Conservation (phyloP, 2,888 invertebrate species). For the Trichopoda pennipes region DNA sequence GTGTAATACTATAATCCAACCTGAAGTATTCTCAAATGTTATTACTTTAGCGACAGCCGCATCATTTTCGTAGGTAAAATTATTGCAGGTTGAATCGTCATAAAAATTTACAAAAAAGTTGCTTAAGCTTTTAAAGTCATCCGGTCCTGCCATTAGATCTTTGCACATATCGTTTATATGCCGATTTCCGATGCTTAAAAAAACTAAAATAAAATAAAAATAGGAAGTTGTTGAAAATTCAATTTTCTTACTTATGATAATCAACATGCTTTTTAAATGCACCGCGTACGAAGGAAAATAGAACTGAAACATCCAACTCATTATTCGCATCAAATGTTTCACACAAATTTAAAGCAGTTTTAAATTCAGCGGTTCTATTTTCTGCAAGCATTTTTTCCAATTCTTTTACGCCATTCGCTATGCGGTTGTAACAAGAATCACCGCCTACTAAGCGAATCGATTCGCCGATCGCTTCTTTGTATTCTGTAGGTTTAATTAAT, state of each 20-base stretch:
- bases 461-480: constrained; percentile 78
- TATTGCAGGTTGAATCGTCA: constrained; percentile 71
- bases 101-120: constrained; percentile 71
- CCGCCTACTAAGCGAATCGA: constrained; percentile 77
- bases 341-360: constrained; percentile 76
- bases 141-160: constrained; percentile 73
- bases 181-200: too few relatives aligned
- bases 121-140: constrained; percentile 73
- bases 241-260: constrained; percentile 74
- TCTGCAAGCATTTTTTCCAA: constrained; percentile 75
- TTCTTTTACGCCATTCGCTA: constrained; percentile 75
- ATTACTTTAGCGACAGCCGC: constrained; percentile 69
- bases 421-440: constrained; percentile 76
- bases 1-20: constrained; percentile 70
- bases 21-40: constrained; percentile 70
- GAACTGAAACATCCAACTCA: constrained; percentile 77
- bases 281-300: constrained; percentile 78
- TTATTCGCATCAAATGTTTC: constrained; percentile 76
- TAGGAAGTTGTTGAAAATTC: neutral
- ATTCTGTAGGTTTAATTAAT: constrained; percentile 72
- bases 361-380: constrained; percentile 74
- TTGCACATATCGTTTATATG: constrained; percentile 74
- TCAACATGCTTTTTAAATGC: constrained; percentile 78
- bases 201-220: constrained; percentile 46
- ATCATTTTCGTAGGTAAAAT: constrained; percentile 74